Conservation (phyloP, 35 echinoderm and acorn worm genomes). For the Patiria miniata region DNA sequence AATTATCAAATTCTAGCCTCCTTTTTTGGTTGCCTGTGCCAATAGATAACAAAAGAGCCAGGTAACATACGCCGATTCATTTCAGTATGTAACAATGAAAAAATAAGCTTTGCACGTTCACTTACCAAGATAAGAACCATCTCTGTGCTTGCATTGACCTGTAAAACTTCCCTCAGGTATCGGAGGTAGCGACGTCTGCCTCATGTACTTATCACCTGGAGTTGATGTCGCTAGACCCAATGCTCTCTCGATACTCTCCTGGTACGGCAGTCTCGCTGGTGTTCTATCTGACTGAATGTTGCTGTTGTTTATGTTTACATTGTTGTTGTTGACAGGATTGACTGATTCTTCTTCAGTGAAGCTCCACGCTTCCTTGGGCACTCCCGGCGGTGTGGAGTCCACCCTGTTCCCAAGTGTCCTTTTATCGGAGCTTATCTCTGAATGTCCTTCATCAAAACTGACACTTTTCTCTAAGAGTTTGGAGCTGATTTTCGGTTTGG, state of each 20-base stretch:
- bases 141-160: constrained; percentile 79
- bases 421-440: not conserved
- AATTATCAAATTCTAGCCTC: no score
- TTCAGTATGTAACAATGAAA: no score
- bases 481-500: not conserved
- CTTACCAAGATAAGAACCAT: constrained; percentile 90
- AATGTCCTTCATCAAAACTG: constrained; percentile 9
- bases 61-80: no score
- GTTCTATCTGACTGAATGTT: constrained; percentile 1
- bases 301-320: constrained; percentile 38
- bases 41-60: no score
- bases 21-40: no score
- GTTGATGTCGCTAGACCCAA: constrained; percentile 61
- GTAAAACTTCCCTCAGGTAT: constrained; percentile 93
- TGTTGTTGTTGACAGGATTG: constrained; percentile 14
- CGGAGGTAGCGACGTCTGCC: constrained; percentile 58
- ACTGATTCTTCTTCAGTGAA: constrained; percentile 4
- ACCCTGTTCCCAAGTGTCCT: not conserved
- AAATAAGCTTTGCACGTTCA: not conserved
- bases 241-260: not conserved
- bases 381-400: not conserved
- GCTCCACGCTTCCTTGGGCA: not conserved
- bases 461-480: constrained; percentile 11
- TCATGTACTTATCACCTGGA: constrained; percentile 68
- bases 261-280: not conserved